A percentile compares a stretch with the other conserved stretches of the same genome.
These are phyloP conservation scores for Orius insidiosus DNA, from an alignment of 1,140 invertebrate species.

Conservation along the genomic window DNA sequence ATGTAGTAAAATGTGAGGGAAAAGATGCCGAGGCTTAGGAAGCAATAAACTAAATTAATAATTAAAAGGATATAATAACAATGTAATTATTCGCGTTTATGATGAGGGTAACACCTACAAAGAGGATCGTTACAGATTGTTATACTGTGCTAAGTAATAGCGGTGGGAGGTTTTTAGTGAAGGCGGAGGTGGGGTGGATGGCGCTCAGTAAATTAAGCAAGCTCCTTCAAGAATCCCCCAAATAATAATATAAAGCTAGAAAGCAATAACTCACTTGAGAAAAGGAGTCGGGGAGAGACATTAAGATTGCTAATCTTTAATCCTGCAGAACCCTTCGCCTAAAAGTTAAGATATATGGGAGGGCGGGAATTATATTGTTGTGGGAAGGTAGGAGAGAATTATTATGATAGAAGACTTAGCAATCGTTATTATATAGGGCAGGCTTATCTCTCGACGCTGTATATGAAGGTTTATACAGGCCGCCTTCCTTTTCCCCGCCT, in stretches of 20 bases:
- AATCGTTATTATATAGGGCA: conserved; percentile 21
- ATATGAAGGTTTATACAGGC: conserved; percentile 19
- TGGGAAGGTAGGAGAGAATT: conserved; percentile 16
- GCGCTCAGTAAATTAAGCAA: too few relatives aligned
- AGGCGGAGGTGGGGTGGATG: too few relatives aligned
- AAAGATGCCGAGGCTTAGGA: too few relatives aligned
- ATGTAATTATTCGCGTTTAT: too few relatives aligned
- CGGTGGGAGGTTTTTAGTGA: too few relatives aligned
- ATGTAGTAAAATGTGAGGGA: too few relatives aligned
- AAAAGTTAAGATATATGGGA: conserved; percentile 52
- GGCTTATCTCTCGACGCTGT: conserved; percentile 19
- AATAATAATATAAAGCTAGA: conserved; percentile 20
- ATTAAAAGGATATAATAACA: too few relatives aligned
- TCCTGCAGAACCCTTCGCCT: conserved; percentile 36
- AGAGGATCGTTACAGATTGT: too few relatives aligned
- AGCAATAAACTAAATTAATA: too few relatives aligned
- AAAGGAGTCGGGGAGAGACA: conserved; percentile 20
- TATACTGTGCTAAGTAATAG: too few relatives aligned
- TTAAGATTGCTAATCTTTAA: conserved; percentile 59
- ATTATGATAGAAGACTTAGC: conserved; percentile 22
- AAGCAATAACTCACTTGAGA: conserved; percentile 21
- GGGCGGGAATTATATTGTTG: conserved; percentile 38
- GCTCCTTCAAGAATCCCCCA: conserved; percentile 5
- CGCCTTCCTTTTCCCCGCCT: neutral
- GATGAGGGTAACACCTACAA: too few relatives aligned